phyloP scores from a whole-genome alignment of 2,113 vertebrate genomes.

The Patagioenas fasciata region DNA sequence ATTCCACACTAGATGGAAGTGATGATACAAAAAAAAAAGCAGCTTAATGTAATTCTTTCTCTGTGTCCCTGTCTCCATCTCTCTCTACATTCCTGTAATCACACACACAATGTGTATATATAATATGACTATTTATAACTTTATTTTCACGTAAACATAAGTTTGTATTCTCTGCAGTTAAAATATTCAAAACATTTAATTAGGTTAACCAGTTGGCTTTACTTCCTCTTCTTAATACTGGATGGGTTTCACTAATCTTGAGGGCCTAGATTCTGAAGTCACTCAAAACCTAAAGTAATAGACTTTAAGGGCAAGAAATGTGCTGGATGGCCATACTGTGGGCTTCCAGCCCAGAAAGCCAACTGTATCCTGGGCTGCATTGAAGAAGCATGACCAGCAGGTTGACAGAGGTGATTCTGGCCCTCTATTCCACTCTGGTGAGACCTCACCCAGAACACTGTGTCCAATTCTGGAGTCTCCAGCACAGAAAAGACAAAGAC shows the following conservation, averaged over 20 bases:
- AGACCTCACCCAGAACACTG: background rate
- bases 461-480: background rate
- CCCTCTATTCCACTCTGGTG: background rate
- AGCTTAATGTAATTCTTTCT: background rate
- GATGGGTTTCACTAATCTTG: background rate
- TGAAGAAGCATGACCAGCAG: background rate
- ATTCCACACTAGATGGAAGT: background rate
- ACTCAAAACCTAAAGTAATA: background rate
- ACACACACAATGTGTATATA: background rate
- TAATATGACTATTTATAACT: background rate
- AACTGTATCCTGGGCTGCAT: background rate
- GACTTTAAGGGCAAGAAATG: background rate
- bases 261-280: background rate
- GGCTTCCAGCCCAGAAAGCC: background rate
- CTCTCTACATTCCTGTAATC: background rate
- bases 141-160: background rate
- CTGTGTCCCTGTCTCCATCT: background rate
- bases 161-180: background rate
- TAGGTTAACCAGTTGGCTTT: background rate
- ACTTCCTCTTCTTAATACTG: background rate
- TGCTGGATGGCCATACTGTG: background rate
- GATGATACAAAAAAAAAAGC: background rate
- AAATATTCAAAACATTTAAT: background rate
- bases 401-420: rapidly evolving
- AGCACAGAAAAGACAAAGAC: background rate